phyloP scores from a whole-genome alignment of 2,113 vertebrate genomes.

The Psettodes erumei region DNA sequence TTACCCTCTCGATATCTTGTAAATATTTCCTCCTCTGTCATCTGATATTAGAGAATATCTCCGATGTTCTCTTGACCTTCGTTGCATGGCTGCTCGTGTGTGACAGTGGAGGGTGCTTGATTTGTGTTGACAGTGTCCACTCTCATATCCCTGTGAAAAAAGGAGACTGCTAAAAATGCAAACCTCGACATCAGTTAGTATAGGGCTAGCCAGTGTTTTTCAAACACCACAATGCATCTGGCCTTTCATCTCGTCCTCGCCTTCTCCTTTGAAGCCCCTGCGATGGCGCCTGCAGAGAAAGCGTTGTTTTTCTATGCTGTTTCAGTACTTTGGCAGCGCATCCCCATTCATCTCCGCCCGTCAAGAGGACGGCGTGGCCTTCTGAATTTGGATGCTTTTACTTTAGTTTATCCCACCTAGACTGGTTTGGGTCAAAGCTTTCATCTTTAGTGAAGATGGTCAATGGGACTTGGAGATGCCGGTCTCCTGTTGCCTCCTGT shows the following conservation, averaged over 20 bases:
- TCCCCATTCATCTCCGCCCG: conserved; percentile 53
- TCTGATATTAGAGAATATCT: conserved; percentile 16
- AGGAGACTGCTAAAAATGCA: conserved; percentile 30
- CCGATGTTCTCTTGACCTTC: conserved; percentile 22
- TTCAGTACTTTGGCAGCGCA: conserved; percentile 59
- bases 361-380: conserved; percentile 34
- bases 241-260: conserved; percentile 58
- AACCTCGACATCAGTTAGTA: conserved; percentile 40
- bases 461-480: conserved; percentile 48
- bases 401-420: conserved; percentile 12
- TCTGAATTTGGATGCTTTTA: conserved; percentile 51
- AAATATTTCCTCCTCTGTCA: conserved; percentile 39
- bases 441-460: conserved; percentile 55
- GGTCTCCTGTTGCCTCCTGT: conserved; percentile 20
- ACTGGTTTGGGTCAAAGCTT: conserved; percentile 47
- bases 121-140: conserved; percentile 10
- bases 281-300: conserved; percentile 51
- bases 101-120: conserved; percentile 25
- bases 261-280: conserved; percentile 62
- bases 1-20: conserved; percentile 29
- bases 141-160: conserved; percentile 30
- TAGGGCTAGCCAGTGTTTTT: conserved; percentile 42
- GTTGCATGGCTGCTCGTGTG: conserved; percentile 5
- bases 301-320: conserved; percentile 67
- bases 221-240: conserved; percentile 45